These are phyloP conservation scores for Rapana venosa DNA, from an alignment of 2,888 invertebrate genomes.

Conservation along the genomic window DNA sequence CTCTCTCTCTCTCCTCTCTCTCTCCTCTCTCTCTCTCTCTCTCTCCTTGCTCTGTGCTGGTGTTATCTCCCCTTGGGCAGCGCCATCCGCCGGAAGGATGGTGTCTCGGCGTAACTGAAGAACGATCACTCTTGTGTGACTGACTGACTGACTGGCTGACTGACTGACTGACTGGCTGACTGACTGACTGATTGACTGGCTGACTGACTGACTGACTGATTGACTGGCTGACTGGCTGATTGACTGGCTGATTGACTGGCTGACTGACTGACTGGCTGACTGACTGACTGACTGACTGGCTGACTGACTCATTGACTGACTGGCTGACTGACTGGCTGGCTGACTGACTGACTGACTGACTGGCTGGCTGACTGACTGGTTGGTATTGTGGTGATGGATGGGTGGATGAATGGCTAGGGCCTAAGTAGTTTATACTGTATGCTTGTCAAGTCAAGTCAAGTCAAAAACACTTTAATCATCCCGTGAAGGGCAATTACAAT, in stretches of 20 bases:
- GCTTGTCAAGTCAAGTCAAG: too few relatives aligned
- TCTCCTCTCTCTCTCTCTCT: background rate
- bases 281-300: background rate
- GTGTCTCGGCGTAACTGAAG: background rate
- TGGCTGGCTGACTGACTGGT: background rate
- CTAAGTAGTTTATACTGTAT: too few relatives aligned
- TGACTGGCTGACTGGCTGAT: too few relatives aligned
- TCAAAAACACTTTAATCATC: too few relatives aligned
- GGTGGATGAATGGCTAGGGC: too few relatives aligned
- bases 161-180: too few relatives aligned
- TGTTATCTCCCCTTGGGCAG: conserved; percentile 25
- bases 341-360: background rate
- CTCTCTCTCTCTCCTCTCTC: background rate
- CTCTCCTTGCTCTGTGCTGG: background rate
- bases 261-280: background rate
- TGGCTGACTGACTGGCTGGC: background rate
- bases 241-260: too few relatives aligned
- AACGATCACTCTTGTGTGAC: conserved; percentile 8
- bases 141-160: background rate
- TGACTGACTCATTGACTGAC: background rate
- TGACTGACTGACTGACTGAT: too few relatives aligned
- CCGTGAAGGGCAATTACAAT: too few relatives aligned
- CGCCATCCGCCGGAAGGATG: conserved; percentile 30
- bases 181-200: too few relatives aligned
- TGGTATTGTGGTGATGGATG: too few relatives aligned